These are phyloP conservation scores for Neoarius graeffei DNA, from an alignment of 2,113 vertebrate species.

Conservation along the genomic window DNA sequence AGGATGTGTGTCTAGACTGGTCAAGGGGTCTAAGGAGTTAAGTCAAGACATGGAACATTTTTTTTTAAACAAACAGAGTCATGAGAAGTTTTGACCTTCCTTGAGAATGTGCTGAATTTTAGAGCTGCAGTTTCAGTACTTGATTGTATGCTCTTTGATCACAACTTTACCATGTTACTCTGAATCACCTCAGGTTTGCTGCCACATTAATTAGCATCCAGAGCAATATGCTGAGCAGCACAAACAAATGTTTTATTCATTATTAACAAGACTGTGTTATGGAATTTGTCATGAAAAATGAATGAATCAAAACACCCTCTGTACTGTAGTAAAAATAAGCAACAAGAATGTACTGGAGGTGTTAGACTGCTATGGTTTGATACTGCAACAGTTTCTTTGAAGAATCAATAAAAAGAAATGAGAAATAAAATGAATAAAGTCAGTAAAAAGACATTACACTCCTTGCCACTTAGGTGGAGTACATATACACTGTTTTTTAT, in stretches of 20 bases:
- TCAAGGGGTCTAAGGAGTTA: not conserved
- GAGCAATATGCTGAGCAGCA: slow-evolving; percentile 47
- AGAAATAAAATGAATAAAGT: not conserved
- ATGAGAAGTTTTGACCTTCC: not conserved
- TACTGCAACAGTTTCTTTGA: not conserved
- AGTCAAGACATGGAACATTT: not conserved
- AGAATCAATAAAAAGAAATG: not conserved
- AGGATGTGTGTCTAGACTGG: not conserved
- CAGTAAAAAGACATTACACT: not conserved
- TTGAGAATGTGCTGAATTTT: not conserved
- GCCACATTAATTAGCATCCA: slow-evolving; percentile 64
- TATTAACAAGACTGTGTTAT: slow-evolving; percentile 50
- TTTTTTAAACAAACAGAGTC: not conserved
- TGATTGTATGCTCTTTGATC: not conserved
- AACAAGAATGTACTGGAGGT: not conserved
- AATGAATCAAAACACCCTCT: slow-evolving; percentile 41
- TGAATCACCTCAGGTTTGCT: slow-evolving; percentile 45
- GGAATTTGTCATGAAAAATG: slow-evolving; percentile 52
- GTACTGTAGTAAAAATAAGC: slow-evolving; percentile 32
- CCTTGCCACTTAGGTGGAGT: not conserved
- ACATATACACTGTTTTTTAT: too few relatives aligned
- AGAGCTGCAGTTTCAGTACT: not conserved
- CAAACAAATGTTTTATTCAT: slow-evolving; percentile 72
- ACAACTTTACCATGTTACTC: slow-evolving; percentile 9
- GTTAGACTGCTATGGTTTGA: not conserved